phyloP scores from a whole-genome alignment of 1,140 invertebrate genomes.

The Ectropis grisescens region DNA sequence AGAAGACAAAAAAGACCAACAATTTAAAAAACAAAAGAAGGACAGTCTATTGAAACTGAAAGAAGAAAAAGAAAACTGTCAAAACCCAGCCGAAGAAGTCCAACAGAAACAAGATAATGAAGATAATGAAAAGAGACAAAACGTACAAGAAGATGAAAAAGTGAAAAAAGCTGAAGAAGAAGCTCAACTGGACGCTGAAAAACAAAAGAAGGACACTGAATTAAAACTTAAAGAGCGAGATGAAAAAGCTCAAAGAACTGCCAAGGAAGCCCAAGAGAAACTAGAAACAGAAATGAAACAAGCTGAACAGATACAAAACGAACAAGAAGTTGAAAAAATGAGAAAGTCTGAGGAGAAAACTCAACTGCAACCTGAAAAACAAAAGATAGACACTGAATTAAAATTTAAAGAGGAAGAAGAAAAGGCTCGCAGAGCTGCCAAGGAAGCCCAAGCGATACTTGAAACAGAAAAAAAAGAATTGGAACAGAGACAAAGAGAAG shows the following conservation, averaged over 20 bases:
- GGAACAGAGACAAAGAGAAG: conserved; percentile 10
- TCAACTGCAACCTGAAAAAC: not conserved
- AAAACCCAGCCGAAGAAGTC: not conserved
- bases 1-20: conserved; percentile 13
- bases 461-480: conserved; percentile 25
- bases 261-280: conserved; percentile 5
- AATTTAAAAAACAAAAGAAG: too few species aligned
- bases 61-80: conserved; percentile 8
- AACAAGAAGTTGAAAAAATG: not conserved
- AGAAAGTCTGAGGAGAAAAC: not conserved
- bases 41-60: not conserved
- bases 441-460: conserved; percentile 6
- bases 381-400: too few species aligned
- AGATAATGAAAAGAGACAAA: too few species aligned
- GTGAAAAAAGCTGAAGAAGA: conserved; percentile 4
- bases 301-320: not conserved
- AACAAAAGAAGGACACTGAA: conserved; percentile 1
- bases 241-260: conserved; percentile 15
- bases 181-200: too few species aligned
- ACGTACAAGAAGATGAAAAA: too few species aligned
- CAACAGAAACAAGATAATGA: conserved; percentile 14
- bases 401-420: conserved; percentile 14
- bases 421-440: conserved; percentile 7
- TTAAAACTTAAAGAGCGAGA: conserved; percentile 15
- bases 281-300: too few species aligned